phyloP scores from a whole-genome alignment of 2,888 invertebrate species.

The Troilus luridus region DNA sequence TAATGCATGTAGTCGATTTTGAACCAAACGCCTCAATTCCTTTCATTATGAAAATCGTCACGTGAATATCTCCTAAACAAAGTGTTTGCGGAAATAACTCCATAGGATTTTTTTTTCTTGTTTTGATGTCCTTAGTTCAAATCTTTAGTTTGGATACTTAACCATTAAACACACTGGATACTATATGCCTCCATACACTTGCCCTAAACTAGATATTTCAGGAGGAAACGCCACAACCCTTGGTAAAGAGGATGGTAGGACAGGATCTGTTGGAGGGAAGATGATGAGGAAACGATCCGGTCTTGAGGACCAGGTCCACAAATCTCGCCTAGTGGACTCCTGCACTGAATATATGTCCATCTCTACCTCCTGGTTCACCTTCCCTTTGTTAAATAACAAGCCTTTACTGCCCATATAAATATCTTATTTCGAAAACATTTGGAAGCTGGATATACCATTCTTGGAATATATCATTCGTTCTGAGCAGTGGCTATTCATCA shows the following conservation, averaged over 20 bases:
- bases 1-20: no score
- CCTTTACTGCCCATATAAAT: conserved; percentile 7
- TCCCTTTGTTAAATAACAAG: conserved; percentile 11
- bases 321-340: not conserved
- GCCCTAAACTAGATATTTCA: no score
- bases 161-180: no score
- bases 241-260: not conserved
- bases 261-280: not conserved
- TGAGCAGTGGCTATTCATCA: not conserved
- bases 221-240: no score
- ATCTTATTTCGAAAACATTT: conserved; percentile 31
- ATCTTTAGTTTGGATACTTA: no score
- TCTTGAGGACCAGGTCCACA: not conserved
- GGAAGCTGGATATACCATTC: not conserved
- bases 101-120: no score
- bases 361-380: not conserved
- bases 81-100: no score
- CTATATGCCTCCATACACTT: no score
- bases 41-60: no score
- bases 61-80: no score
- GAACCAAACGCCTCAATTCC: no score
- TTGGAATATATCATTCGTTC: not conserved
- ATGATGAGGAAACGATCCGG: conserved; percentile 11
- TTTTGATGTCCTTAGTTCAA: no score
- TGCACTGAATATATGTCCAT: conserved; percentile 14